Conservation (phyloP, 2,888 invertebrate genomes). For the Microplitis manilae region DNA sequence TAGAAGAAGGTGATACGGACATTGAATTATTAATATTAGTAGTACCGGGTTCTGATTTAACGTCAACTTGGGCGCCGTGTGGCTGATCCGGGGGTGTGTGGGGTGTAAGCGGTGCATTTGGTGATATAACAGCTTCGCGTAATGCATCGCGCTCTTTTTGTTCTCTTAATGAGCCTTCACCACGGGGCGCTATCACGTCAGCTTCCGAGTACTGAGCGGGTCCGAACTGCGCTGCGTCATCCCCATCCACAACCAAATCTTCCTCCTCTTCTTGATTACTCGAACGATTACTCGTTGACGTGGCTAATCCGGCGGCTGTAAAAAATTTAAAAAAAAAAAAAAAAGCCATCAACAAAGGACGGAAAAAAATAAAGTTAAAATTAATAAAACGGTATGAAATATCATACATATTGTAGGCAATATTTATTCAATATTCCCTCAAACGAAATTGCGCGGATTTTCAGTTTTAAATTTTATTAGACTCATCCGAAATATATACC, state of each 20-base stretch:
- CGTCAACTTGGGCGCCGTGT: constrained; percentile 64
- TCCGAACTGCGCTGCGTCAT: constrained; percentile 87
- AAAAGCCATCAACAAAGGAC: constrained; percentile 60
- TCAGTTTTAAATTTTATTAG: background rate
- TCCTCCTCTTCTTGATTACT: constrained; percentile 80
- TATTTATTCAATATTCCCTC: background rate
- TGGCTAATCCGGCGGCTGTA: constrained; percentile 70
- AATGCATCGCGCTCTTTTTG: constrained; percentile 75
- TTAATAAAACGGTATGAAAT: constrained; percentile 8
- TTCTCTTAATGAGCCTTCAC: constrained; percentile 71
- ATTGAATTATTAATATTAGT: constrained; percentile 44
- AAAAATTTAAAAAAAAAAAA: constrained; percentile 67
- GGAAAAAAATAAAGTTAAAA: constrained; percentile 68
- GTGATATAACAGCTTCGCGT: constrained; percentile 74
- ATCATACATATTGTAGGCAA: background rate
- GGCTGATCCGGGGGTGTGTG: constrained; percentile 62
- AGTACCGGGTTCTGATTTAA: constrained; percentile 69
- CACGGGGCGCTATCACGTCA: constrained; percentile 76
- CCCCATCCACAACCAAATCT: constrained; percentile 88
- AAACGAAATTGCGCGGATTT: constrained; percentile 9
- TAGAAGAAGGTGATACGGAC: constrained; percentile 52
- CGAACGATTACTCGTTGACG: constrained; percentile 67
- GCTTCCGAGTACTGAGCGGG: constrained; percentile 88
- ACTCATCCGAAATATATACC: background rate
- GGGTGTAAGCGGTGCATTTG: constrained; percentile 62